Base-by-base conservation (phyloP, 2,113 vertebrate species). In the Lathamus discolor region DNA sequence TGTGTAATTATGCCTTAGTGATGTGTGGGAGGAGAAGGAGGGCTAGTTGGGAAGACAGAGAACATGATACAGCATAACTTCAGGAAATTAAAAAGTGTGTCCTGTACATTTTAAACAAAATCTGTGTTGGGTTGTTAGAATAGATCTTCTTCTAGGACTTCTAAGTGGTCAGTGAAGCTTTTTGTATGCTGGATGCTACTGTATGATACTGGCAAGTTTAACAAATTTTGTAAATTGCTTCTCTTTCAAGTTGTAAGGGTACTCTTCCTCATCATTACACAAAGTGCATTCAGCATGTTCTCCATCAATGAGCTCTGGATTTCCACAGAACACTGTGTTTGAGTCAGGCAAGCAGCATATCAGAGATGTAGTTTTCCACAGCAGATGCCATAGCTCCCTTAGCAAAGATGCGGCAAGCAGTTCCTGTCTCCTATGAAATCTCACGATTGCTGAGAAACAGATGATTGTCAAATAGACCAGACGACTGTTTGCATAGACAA, bases 61-160 rank as follows among this genome's bases (percentile, higher is more conserved):
- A 54, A 75, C 23, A 51, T 0, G 0, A 37, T 43, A 39, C 13
- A 61, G 16, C 17, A 20, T 11, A 64, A 33, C 62, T 51, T 27
- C 18, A 79, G 27, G 29, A n/a, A 66, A 74, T 27, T 11, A 44
- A 75, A 86, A 46, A 22, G 4, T 37, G 61, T 84, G 1, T 75
- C n/a, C 28, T 5, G 6, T 24, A 31, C 7, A 41, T 31, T 57
- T 69, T 44, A 35, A 73, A 3, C 63, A 69, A 72, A 73, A 20
- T 17, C 28, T 37, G 5, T 43, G 8, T 46, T 39, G 22, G 1
- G 3, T 28, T 67, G 6, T 57, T 52, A 73, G 13, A 77, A 52
- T 4, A 86, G 6, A 41, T 54, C 25, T 73, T 10, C 10, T 79
- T 25, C 19, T 5, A 0, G 19, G 52, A 29, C 5, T 10, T 80